Base-by-base conservation (phyloP, 2,888 invertebrate species). In the Dysmachus trigonus region DNA sequence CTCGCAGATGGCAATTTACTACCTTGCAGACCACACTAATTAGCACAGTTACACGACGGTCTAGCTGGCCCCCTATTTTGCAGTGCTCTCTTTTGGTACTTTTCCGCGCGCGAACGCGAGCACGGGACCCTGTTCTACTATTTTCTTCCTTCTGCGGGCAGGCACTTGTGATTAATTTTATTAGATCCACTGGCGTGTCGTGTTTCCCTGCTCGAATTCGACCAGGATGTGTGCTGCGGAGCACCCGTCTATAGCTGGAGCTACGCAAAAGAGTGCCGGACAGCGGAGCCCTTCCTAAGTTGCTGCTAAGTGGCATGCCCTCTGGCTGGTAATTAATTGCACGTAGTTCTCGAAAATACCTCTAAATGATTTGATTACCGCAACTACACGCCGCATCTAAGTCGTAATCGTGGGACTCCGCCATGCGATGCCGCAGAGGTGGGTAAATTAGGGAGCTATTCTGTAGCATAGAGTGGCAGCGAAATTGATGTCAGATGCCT, bases 341-440 rank as follows among this genome's bases (percentile, higher is more conserved):
- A 71, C 62, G 62, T 82, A 82, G 82, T 82, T 62, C 82, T 53
- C 15, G 82, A 82, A 82, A 82, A 82, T 33, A 82, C 82, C 82
- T 82, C 82, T 82, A 82, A 82, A 82, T 82, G 82, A 82, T 82
- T 82, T 82, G 82, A 71, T 82, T 82, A 71, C 82, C 71, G 62
- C 62, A 10, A 62, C 22, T 62, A 62, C 62, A 62, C 10, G 62
- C 22, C 27, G 62, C 62, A 27, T 62, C 27, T 62, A 62, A 41
- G 62, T 62, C 3, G 62, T 4, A 62, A 27, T 3, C 27, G 27
- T 62, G 2, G 62, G n/a, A n/a, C 47, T 3, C n/a, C 15, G 13
- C 18, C 51, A 18, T n/a, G 27, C 7, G 18, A 62, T 27, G 8
- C 3, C 62, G 22, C 62, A 62, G 8, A 62, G 47, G 47, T 47